A percentile compares a stretch with the other conserved stretches of the same genome.
Conservation (phyloP, 2,113 vertebrate genomes). For the Microtus oregoni region DNA sequence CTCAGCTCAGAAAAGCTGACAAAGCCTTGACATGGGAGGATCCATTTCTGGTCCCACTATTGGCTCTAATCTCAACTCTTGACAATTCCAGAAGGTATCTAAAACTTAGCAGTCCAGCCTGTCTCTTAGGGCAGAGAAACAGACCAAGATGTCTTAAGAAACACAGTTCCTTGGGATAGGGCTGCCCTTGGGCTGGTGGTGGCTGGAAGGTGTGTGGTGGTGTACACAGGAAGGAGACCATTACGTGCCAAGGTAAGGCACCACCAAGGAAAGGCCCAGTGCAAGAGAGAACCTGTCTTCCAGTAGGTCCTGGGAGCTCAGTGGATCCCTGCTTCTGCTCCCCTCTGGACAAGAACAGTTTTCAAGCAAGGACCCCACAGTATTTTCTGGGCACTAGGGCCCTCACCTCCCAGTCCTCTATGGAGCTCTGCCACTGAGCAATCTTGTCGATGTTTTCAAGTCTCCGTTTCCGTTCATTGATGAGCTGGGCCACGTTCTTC, state of each 20-base stretch:
- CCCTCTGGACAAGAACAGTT: neutral
- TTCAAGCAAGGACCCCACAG: neutral
- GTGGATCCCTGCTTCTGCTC: neutral
- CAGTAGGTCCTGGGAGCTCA: neutral
- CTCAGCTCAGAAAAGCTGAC: neutral
- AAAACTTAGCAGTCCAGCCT: neutral
- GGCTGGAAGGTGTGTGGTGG: neutral
- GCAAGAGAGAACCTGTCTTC: neutral
- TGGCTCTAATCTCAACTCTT: neutral
- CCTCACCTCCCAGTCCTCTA: slow-evolving; percentile 97
- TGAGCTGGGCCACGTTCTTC: slow-evolving; percentile 96
- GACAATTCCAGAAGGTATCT: neutral
- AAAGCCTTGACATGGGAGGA: fast-evolving
- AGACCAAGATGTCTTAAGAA: neutral
- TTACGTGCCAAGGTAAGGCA: neutral
- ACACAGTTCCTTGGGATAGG: neutral
- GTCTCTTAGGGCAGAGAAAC: neutral
- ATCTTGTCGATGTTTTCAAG: slow-evolving; percentile 99
- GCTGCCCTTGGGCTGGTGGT: neutral
- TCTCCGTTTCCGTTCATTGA: slow-evolving; percentile 96
- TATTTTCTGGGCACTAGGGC: neutral
- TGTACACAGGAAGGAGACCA: neutral
- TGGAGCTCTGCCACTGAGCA: slow-evolving; percentile 96
- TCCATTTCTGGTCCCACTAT: neutral
- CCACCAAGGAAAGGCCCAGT: neutral